These are phyloP conservation scores for Oryzias javanicus DNA, from an alignment of 2,113 vertebrate species.

Conservation along the genomic window DNA sequence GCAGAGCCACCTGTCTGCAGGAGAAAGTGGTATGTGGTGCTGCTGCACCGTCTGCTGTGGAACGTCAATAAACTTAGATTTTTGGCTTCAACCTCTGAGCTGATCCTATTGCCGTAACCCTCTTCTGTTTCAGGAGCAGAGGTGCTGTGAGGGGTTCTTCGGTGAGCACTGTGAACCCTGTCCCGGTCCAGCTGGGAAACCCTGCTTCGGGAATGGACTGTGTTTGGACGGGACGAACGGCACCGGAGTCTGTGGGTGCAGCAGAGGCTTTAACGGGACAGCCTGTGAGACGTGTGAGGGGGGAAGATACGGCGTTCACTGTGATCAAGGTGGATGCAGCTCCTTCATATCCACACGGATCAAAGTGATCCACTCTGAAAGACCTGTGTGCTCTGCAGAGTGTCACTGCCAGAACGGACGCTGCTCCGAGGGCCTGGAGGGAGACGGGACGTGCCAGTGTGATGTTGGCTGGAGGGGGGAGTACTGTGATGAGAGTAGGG, in stretches of 20 bases:
- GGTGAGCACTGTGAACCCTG: slow-evolving; percentile 87
- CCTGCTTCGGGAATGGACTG: slow-evolving; percentile 83
- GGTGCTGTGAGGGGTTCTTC: slow-evolving; percentile 87
- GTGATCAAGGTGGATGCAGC: slow-evolving; percentile 83
- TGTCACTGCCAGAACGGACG: slow-evolving; percentile 83
- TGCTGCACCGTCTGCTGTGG: background rate
- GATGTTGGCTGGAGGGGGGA: slow-evolving; percentile 87
- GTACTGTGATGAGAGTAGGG: slow-evolving; percentile 79
- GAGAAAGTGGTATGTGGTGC: slow-evolving; percentile 71
- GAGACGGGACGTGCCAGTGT: slow-evolving; percentile 88
- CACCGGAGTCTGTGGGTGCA: slow-evolving; percentile 81
- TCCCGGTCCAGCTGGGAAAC: slow-evolving; percentile 71
- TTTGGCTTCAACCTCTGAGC: too few relatives aligned
- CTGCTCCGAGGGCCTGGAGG: slow-evolving; percentile 79
- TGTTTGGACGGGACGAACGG: slow-evolving; percentile 85
- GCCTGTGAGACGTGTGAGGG: slow-evolving; percentile 84
- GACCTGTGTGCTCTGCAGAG: slow-evolving; percentile 47
- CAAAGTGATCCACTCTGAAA: background rate
- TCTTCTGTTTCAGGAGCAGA: slow-evolving; percentile 67
- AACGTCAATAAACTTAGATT: too few relatives aligned
- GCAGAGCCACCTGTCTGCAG: slow-evolving; percentile 74
- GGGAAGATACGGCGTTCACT: slow-evolving; percentile 82
- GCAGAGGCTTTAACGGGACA: slow-evolving; percentile 78
- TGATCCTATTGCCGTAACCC: too few relatives aligned
- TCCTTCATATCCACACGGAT: background rate